Evolutionary conservation across 2,888 invertebrate species (phyloP).

Genomic region (Scaptomyza polygonia): DNA sequence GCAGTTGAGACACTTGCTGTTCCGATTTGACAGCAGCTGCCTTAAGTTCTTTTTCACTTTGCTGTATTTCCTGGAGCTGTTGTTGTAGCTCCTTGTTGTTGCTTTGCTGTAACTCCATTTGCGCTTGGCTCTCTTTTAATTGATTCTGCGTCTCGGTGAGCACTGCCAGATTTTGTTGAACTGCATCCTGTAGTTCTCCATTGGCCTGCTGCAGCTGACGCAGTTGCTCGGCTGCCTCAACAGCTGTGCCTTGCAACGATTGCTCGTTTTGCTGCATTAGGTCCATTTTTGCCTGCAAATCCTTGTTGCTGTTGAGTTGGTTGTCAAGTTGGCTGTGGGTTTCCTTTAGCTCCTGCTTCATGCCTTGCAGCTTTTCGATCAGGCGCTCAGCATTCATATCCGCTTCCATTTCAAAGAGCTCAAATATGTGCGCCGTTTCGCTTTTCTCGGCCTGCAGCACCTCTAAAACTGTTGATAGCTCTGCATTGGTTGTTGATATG

Average conservation of each 20-base stretch:
- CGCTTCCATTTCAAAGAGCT: constrained; percentile 81
- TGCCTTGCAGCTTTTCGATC: constrained; percentile 63
- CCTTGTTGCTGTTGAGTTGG: constrained; percentile 42
- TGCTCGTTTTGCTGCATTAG: constrained; percentile 38
- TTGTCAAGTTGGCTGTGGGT: constrained; percentile 57
- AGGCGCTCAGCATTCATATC: constrained; percentile 75
- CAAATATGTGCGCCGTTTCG: constrained; percentile 79
- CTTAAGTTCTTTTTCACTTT: constrained; percentile 35
- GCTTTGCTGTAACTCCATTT: constrained; percentile 42
- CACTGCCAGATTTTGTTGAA: constrained; percentile 31
- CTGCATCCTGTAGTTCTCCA: constrained; percentile 42
- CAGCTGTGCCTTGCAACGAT: constrained; percentile 35
- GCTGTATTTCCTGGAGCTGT: constrained; percentile 39
- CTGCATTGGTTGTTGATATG: constrained; percentile 76
- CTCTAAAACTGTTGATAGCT: constrained; percentile 70
- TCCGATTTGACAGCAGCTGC: constrained; percentile 33
- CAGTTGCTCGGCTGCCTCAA: constrained; percentile 58
- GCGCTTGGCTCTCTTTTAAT: constrained; percentile 17
- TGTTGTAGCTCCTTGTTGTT: constrained; percentile 52
- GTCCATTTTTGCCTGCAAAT: constrained; percentile 33
- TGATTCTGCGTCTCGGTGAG: constrained; percentile 24
- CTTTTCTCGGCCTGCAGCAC: constrained; percentile 76
- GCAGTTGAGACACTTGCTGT: constrained; percentile 59
- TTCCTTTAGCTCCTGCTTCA: constrained; percentile 69
- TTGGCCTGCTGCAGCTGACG: constrained; percentile 62